Evolutionary conservation across 2,888 invertebrate genomes (phyloP).

Genomic region (Lasioglossum figueresi): DNA sequence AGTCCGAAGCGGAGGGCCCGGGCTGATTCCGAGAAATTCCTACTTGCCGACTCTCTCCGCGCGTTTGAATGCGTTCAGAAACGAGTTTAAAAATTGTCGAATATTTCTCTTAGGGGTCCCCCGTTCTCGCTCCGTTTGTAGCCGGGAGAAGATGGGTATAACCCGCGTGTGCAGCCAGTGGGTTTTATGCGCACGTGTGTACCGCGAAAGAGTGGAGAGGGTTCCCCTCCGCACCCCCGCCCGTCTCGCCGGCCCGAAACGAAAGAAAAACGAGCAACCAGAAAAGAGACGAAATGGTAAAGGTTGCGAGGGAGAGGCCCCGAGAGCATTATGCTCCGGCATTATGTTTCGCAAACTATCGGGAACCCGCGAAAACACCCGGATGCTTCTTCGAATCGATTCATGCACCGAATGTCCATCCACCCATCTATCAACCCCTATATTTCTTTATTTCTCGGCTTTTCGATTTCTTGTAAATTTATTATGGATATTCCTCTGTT

Average conservation of each 20-base stretch:
- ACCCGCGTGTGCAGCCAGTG: constrained; percentile 12
- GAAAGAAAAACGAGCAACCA: constrained; percentile 36
- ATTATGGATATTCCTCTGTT: not conserved
- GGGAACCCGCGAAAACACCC: constrained; percentile 18
- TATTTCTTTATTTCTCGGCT: not conserved
- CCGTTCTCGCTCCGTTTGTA: constrained; percentile 15
- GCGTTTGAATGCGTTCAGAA: constrained; percentile 79
- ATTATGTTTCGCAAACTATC: constrained; percentile 61
- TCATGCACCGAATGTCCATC: not conserved
- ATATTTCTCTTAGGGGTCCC: constrained; percentile 76
- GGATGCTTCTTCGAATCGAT: not conserved
- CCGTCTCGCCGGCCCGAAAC: constrained; percentile 29
- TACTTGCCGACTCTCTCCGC: constrained; percentile 62
- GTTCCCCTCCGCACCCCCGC: constrained; percentile 1
- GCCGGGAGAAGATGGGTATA: constrained; percentile 38
- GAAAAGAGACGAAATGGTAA: constrained; percentile 60
- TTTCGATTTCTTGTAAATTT: not conserved
- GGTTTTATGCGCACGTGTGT: constrained; percentile 63
- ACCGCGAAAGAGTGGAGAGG: constrained; percentile 57
- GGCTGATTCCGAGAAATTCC: constrained; percentile 77
- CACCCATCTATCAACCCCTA: not conserved
- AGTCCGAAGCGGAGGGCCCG: constrained; percentile 52
- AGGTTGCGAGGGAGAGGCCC: constrained; percentile 58
- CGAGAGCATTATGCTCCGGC: constrained; percentile 65
- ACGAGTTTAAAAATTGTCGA: constrained; percentile 83